phyloP scores from a whole-genome alignment of 64 coral and sea anemone genomes.

The Porites australiensis region DNA sequence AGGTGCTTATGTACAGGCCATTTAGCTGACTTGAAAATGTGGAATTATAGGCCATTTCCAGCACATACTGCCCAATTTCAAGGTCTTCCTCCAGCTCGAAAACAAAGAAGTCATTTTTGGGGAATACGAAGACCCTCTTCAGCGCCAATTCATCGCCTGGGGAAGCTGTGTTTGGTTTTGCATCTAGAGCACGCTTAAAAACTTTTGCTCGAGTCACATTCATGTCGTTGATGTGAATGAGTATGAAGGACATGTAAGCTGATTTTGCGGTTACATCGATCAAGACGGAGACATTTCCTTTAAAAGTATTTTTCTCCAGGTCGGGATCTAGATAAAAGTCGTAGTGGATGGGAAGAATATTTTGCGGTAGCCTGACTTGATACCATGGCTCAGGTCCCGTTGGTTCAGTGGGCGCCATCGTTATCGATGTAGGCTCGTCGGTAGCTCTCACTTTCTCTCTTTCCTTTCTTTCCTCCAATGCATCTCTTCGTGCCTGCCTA shows the following conservation, averaged over 20 bases:
- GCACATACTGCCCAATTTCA: constrained; percentile 69
- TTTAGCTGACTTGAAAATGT: constrained; percentile 70
- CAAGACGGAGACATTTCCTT: constrained; percentile 59
- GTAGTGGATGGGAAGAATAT: constrained; percentile 72
- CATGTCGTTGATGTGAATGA: constrained; percentile 91
- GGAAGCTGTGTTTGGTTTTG: neutral
- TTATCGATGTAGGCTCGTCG: neutral
- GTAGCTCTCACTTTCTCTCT: neutral
- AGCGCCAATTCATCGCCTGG: constrained; percentile 10
- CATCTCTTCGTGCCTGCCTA: constrained; percentile 44
- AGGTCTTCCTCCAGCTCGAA: constrained; percentile 68
- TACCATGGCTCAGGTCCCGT: constrained; percentile 66
- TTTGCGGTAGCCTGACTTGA: constrained; percentile 56
- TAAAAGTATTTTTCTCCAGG: constrained; percentile 58
- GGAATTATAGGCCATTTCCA: constrained; percentile 72
- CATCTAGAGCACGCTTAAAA: constrained; percentile 32
- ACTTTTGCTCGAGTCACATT: constrained; percentile 54
- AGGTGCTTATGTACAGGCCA: constrained; percentile 94
- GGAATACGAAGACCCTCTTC: constrained; percentile 45
- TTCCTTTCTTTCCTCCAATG: neutral
- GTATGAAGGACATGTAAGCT: constrained; percentile 64
- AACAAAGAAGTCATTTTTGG: constrained; percentile 84
- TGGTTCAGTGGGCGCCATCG: constrained; percentile 21
- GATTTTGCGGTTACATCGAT: constrained; percentile 44
- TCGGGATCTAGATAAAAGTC: constrained; percentile 70